Evolutionary conservation across 2,888 invertebrate species (phyloP), one percentile per base, ranked within the genome.

Genomic region (Elegia similella): DNA sequence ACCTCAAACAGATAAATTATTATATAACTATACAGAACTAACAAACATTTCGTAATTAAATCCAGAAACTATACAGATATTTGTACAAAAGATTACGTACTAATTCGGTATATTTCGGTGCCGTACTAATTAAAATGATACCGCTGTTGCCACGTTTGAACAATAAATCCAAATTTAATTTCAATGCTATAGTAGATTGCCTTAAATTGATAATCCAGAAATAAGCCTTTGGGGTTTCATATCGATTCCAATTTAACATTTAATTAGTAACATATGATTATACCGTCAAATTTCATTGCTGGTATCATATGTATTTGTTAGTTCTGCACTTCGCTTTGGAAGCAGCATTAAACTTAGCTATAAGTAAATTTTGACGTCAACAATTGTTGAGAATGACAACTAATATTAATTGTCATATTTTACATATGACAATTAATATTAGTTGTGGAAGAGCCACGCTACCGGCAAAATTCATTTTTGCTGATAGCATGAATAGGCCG

Each of bases 81-180:
- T 48, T 15, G 48, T 48, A 16, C 30, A 30, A 47, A 47, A 48
- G 48, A 48, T 48, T 32, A 48, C 30, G 48, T 32, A 32, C 48
- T 13, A 16, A 44, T 17, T 44, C 32, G 48, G 30, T 47, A 29
- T 48, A 48, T 48, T 48, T 48, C 48, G 23, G 23, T n/a, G 12
- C 6, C 34, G 42, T 13, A 23, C 52, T 52, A 52, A 52, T 52
- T 52, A 52, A 52, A 52, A 42, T 42, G 42, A 17, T 17, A 42
- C 42, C 50, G 16, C 30, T 16, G 16, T 13, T 23, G 53, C 42
- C 6, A 16, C 32, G 43, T n/a, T 54, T 43, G 43, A 54, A 54
- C 43, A 55, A 57, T 47, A 57, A 55, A 52, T 56, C 30, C 47
- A 23, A 34, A 56, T 57, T 53, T 50, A 60, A 60, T 52, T 48